Evolutionary conservation across 2,888 invertebrate genomes (phyloP), one percentile per base, ranked within the genome.

Genomic region (Achlya flavicornis): DNA sequence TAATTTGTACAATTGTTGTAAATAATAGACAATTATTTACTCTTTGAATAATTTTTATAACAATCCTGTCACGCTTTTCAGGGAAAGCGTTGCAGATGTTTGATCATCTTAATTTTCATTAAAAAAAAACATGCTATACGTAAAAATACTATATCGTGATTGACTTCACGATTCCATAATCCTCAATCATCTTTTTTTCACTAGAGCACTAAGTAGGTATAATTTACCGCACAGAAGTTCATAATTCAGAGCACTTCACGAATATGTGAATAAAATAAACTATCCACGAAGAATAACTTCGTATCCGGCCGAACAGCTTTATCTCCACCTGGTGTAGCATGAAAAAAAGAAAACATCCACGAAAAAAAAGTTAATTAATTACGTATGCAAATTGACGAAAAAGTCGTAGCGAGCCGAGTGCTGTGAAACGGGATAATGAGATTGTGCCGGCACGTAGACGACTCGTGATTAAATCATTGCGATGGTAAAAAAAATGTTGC

Each of bases 361-460:
- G 66, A 77, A 80, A 88, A 89, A 88, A 88, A 90, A 88, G 86
- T 90, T 91, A 91, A 92, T 92, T 92, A 91, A 92, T 92, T 92
- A 91, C 88, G 89, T 91, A 91, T 91, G 92, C 88, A 92, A 91
- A 92, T 91, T 91, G 88, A 84, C 87, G 87, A 88, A 89, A 88
- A 91, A 90, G 85, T 89, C 88, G 85, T 84, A 80, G 79, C 80
- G 81, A 76, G 79, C 79, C 76, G 53, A 76, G 75, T 78, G 70
- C 76, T 74, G 82, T 80, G 77, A 80, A 82, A 83, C 81, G 85
- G 86, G 87, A 87, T 92, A 92, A 91, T 91, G 88, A 91, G 91
- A 92, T 92, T 90, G 89, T 81, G 80, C 87, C 80, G 77, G 80
- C 87, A 85, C 87, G 85, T 86, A 84, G 71, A 67, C 60, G 73